Base-by-base conservation (phyloP, 2,888 invertebrate genomes). In the Melanostoma scalare region DNA sequence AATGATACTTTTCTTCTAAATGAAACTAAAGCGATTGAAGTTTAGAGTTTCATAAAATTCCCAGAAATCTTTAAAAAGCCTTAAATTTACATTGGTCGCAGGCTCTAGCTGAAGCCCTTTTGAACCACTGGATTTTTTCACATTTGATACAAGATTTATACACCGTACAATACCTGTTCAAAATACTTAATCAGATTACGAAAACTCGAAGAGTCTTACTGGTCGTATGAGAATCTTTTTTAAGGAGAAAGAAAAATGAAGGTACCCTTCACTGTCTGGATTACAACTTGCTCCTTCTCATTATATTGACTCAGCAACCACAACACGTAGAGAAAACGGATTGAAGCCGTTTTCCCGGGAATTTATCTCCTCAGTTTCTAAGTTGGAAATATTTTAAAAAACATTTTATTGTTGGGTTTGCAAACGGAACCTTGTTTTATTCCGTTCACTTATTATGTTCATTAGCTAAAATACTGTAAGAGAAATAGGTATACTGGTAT, bases 281-380 rank as follows among this genome's bases (percentile, higher is more conserved):
- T 20, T 20, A 20, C 20, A 20, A 20, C 46, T n/a, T 46, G 35
- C n/a, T 46, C 8, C 46, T 61, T 36, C 44, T 61, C 46, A 61
- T 46, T 61, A 46, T 30, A 42, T 36, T 30, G 9, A 61, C 44
- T 61, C 36, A 36, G 9, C 46, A 61, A 61, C 46, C 61, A 46
- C 9, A 46, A 46, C 61, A 61, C 61, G 61, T 61, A 61, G 61
- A 46, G 46, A 10, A 61, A 61, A 46, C 61, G 61, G 46, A 35
- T 61, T 46, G 20, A 20, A 46, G 61, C 9, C 6, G 46, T 61
- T 61, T 46, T 46, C 2, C 44, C 42, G 9, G 9, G 3, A 61
- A 61, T 61, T 61, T 61, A 61, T 61, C 20, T 20, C 1, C 20
- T 20, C 1, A 20, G 20, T 20, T 20, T 20, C 20, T 20, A 20